phyloP scores from a whole-genome alignment of 2,888 invertebrate species.

The Heliconius cydno region DNA sequence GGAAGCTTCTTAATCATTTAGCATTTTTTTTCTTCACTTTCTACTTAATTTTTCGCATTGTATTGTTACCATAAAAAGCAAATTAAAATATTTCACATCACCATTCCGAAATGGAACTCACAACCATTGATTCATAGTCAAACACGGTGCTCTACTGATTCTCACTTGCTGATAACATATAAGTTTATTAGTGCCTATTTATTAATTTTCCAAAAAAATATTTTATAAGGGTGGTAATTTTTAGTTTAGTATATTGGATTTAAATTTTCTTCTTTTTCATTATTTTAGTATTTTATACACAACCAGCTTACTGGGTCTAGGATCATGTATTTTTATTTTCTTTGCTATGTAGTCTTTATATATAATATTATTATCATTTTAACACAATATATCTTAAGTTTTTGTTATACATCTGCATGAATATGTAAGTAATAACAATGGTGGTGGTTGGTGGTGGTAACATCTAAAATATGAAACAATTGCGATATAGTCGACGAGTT shows the following conservation, averaged over 20 bases:
- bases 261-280: neutral
- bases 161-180: neutral
- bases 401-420: neutral
- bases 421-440: neutral
- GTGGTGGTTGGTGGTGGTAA: too few relatives aligned
- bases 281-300: neutral
- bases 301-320: neutral
- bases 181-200: neutral
- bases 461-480: neutral
- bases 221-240: neutral
- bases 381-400: neutral
- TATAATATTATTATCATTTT: too few relatives aligned
- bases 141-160: neutral
- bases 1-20: neutral
- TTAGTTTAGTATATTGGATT: neutral
- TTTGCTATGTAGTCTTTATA: neutral
- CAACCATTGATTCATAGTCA: neutral
- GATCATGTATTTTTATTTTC: neutral
- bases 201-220: neutral
- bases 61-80: too few relatives aligned
- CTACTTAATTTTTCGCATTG: neutral
- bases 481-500: too few relatives aligned
- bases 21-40: neutral
- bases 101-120: neutral
- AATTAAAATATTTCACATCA: too few relatives aligned